These are phyloP conservation scores for Heliconius ethilla DNA, from an alignment of 2,888 invertebrate species.

Conservation along the genomic window DNA sequence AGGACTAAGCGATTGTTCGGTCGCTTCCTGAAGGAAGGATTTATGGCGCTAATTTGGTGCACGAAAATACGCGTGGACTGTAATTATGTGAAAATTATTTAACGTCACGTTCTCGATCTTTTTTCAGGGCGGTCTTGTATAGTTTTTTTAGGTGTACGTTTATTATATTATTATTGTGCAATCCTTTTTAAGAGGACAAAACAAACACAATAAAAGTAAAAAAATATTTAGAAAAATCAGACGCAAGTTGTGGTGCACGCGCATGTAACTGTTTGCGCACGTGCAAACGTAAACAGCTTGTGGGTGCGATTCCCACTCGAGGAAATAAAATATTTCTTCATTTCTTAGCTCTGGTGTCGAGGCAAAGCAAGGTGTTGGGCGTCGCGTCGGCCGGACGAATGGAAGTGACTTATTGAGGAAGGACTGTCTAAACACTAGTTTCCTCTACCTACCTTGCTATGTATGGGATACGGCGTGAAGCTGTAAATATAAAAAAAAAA, in stretches of 20 bases:
- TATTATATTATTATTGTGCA: too few relatives aligned
- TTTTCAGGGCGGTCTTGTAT: constrained; percentile 8
- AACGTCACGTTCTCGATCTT: constrained; percentile 7
- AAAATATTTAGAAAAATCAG: too few relatives aligned
- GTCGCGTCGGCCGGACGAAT: neutral
- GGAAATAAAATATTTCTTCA: neutral
- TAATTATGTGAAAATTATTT: constrained; percentile 32
- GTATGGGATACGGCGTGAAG: too few relatives aligned
- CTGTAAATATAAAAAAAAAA: too few relatives aligned
- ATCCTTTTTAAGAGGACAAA: too few relatives aligned
- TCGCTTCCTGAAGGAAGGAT: constrained; percentile 31
- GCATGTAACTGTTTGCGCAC: too few relatives aligned
- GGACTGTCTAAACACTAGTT: too few relatives aligned
- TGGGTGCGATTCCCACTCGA: neutral
- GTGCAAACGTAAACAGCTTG: too few relatives aligned
- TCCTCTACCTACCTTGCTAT: too few relatives aligned
- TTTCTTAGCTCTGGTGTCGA: neutral
- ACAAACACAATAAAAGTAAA: too few relatives aligned
- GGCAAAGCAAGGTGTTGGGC: neutral
- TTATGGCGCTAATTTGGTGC: constrained; percentile 28
- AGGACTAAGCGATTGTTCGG: constrained; percentile 29
- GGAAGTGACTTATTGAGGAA: too few relatives aligned
- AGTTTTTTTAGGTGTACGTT: neutral
- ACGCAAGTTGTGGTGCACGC: too few relatives aligned
- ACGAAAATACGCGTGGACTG: constrained; percentile 20